These are phyloP conservation scores for Seriola quinqueradiata DNA, from an alignment of 2,113 vertebrate genomes.

Conservation along the genomic window DNA sequence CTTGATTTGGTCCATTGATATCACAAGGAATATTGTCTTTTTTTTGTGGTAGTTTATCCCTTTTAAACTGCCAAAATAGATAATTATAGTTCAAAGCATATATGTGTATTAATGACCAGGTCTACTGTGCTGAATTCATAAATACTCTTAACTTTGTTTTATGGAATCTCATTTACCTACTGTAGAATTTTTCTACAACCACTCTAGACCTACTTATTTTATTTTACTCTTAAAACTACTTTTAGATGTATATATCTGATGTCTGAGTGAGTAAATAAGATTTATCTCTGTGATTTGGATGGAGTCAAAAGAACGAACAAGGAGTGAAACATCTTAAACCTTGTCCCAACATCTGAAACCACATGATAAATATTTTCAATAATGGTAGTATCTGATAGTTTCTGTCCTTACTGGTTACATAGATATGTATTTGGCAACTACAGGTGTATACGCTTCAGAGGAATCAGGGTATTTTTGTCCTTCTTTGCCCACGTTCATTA, in stretches of 20 bases:
- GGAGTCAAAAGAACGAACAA: slow-evolving; percentile 48
- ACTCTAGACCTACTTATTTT: slow-evolving; percentile 70
- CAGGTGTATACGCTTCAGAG: slow-evolving; percentile 45
- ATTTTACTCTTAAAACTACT: slow-evolving; percentile 67
- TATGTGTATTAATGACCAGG: slow-evolving; percentile 68
- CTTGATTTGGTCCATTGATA: slow-evolving; percentile 83
- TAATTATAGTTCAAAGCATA: slow-evolving; percentile 59
- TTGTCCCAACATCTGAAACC: slow-evolving; percentile 45
- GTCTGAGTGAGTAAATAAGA: slow-evolving; percentile 65
- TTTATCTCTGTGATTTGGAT: slow-evolving; percentile 48
- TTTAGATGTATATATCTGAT: slow-evolving; percentile 69
- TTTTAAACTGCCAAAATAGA: slow-evolving; percentile 57
- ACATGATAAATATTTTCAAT: slow-evolving; percentile 46
- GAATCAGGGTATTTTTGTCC: slow-evolving; percentile 47
- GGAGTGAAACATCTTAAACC: slow-evolving; percentile 48
- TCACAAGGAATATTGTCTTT: slow-evolving; percentile 65
- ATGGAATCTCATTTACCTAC: slow-evolving; percentile 60
- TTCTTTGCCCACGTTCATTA: slow-evolving; percentile 81
- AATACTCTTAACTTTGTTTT: slow-evolving; percentile 59
- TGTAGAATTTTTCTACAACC: slow-evolving; percentile 59
- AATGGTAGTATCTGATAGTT: slow-evolving; percentile 36
- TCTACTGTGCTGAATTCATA: slow-evolving; percentile 68
- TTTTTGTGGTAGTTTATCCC: slow-evolving; percentile 40
- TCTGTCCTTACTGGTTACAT: slow-evolving; percentile 49
- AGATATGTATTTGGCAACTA: slow-evolving; percentile 78